These are phyloP conservation scores for Oikopleura albicans DNA, from an alignment of 23 tunicate genomes.

Conservation along the genomic window DNA sequence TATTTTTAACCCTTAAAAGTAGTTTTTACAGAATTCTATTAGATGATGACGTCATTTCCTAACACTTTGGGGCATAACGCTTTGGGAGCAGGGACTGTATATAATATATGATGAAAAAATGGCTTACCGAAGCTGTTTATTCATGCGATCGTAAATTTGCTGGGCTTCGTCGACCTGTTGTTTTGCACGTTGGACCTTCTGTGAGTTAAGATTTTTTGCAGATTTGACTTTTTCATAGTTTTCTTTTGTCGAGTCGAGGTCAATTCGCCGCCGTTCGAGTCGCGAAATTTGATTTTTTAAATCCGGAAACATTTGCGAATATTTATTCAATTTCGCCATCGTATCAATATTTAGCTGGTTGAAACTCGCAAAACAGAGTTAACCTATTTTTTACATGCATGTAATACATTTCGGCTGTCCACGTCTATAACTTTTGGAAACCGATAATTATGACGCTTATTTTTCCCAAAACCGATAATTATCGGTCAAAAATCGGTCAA, in stretches of 20 bases:
- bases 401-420: too few relatives aligned
- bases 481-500: too few relatives aligned
- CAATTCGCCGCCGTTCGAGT: slow-evolving; percentile 1
- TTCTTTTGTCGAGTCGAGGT: slow-evolving; percentile 8
- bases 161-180: neutral
- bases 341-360: neutral
- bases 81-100: too few relatives aligned
- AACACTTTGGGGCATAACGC: too few relatives aligned
- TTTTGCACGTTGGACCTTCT: slow-evolving; percentile 1
- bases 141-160: neutral
- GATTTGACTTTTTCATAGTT: neutral
- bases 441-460: too few relatives aligned
- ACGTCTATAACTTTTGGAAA: too few relatives aligned
- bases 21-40: too few relatives aligned
- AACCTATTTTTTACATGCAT: too few relatives aligned
- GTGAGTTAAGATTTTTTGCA: neutral
- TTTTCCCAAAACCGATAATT: too few relatives aligned
- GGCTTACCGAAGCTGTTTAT: neutral
- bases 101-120: too few relatives aligned
- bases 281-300: slow-evolving; percentile 9
- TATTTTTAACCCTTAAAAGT: too few relatives aligned
- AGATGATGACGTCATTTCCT: too few relatives aligned
- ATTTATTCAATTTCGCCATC: neutral
- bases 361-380: neutral
- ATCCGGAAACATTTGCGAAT: slow-evolving; percentile 1